phyloP scores from a whole-genome alignment of 2,888 invertebrate genomes.

The Macrostomum cliftonense region DNA sequence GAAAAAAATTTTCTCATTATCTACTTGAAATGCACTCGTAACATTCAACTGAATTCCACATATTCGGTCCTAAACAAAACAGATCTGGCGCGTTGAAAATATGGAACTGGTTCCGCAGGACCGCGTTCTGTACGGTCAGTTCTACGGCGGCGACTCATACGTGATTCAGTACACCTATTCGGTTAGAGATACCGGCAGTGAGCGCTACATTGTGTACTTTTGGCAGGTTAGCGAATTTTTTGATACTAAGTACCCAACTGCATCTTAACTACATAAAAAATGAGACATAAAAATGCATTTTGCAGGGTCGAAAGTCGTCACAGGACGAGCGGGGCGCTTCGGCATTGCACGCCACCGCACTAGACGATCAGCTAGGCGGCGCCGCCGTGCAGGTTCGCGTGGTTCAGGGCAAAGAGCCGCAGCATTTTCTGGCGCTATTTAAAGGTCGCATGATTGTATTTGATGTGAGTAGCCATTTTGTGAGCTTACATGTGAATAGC shows the following conservation, averaged over 20 bases:
- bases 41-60: no score
- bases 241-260: no score
- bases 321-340: constrained; percentile 56
- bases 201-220: constrained; percentile 53
- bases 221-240: constrained; percentile 51
- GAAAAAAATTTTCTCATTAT: no score
- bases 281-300: no score
- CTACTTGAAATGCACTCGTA: no score
- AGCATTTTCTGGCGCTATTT: constrained; percentile 73
- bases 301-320: constrained; percentile 58
- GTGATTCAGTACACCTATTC: constrained; percentile 42
- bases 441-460: constrained; percentile 56
- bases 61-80: background rate
- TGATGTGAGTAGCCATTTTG: constrained; percentile 16
- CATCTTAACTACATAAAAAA: no score
- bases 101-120: constrained; percentile 58
- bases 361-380: constrained; percentile 39
- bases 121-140: constrained; percentile 50
- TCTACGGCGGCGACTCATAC: constrained; percentile 63
- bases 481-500: no score
- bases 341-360: constrained; percentile 42
- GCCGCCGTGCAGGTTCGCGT: constrained; percentile 48
- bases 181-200: constrained; percentile 33
- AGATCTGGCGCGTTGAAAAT: constrained; percentile 53
- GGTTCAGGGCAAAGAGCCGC: constrained; percentile 69